Percentiles rank a stretch among this genome's conserved stretches.
Evolutionary conservation across 2,113 vertebrate genomes (phyloP).

Genomic region (Mesoclemmys tuberculata): DNA sequence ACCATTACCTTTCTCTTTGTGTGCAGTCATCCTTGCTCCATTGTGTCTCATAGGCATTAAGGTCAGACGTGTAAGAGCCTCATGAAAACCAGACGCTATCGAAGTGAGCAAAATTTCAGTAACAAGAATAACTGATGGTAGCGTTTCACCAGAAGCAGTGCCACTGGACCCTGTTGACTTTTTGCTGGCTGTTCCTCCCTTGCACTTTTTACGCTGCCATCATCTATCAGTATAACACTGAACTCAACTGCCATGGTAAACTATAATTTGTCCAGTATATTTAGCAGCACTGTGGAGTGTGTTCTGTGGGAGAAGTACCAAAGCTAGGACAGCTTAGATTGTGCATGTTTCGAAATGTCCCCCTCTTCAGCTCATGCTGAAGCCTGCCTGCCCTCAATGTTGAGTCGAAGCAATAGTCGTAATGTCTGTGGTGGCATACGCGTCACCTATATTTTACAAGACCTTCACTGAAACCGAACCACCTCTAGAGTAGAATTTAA

Average conservation of each 20-base stretch:
- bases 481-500: background rate
- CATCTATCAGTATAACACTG: background rate
- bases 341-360: background rate
- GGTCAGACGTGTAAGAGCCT: background rate
- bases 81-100: background rate
- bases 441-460: background rate
- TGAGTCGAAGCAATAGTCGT: background rate
- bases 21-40: too few relatives aligned
- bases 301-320: background rate
- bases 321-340: fast-evolving
- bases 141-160: too few relatives aligned
- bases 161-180: too few relatives aligned
- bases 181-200: background rate
- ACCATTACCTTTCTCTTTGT: too few relatives aligned
- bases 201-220: background rate
- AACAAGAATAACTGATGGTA: too few relatives aligned
- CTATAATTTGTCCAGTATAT: background rate
- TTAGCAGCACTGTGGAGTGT: background rate
- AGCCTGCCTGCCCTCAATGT: fast-evolving
- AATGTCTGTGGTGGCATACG: fast-evolving
- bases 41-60: too few relatives aligned
- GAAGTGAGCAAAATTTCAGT: background rate
- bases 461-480: fast-evolving
- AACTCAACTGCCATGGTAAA: background rate
- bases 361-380: background rate